A percentile compares a stretch with the other conserved stretches of the same genome.
Evolutionary conservation across 2,113 vertebrate genomes (phyloP).

Genomic region (Xiphophorus hellerii): DNA sequence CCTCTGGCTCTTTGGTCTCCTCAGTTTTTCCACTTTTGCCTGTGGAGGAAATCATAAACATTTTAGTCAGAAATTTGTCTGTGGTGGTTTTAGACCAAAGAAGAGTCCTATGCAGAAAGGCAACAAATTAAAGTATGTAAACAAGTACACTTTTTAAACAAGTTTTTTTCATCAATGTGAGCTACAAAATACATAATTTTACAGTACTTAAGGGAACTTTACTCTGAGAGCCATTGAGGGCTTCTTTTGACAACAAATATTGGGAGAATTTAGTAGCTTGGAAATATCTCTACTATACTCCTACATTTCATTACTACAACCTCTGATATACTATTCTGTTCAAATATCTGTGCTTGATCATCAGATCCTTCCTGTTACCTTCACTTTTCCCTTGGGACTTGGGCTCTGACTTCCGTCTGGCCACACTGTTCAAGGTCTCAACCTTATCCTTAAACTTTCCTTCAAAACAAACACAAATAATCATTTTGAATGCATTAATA

Average conservation of each 20-base stretch:
- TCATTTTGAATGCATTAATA: neutral
- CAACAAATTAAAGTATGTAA: neutral
- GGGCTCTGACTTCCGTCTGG: conserved; percentile 75
- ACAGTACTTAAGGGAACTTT: neutral
- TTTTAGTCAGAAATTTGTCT: no score
- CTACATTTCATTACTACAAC: neutral
- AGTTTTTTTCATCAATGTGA: neutral
- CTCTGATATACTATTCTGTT: neutral
- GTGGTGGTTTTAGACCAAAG: neutral
- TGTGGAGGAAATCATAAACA: conserved; percentile 35
- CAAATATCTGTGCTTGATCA: conserved; percentile 5
- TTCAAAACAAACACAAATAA: conserved; percentile 61
- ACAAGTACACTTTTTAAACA: neutral
- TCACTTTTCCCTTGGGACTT: conserved; percentile 79
- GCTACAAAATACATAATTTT: neutral
- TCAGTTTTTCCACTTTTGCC: conserved; percentile 51
- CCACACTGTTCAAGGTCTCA: conserved; percentile 82
- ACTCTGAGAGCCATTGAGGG: no score
- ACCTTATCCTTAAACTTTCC: conserved; percentile 89
- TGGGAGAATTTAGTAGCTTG: neutral
- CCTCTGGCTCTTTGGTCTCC: conserved; percentile 56
- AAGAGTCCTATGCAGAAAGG: neutral
- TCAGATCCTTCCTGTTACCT: conserved; percentile 76
- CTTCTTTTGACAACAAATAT: neutral
- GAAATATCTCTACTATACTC: neutral